Conservation (phyloP, 2,888 invertebrate genomes). For the Calephelis perditalis region DNA sequence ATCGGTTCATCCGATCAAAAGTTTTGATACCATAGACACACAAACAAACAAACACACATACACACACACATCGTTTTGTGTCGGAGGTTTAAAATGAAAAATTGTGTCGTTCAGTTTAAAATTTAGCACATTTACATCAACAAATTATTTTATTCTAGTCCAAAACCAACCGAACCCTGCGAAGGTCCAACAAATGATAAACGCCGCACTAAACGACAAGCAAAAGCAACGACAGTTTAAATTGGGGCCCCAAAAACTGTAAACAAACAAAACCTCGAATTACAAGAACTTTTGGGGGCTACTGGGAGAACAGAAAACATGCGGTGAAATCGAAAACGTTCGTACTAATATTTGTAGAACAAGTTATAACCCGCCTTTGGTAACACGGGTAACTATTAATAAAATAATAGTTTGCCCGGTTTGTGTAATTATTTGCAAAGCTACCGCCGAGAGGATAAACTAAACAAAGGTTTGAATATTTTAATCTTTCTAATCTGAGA, state of each 20-base stretch:
- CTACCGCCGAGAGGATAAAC: conserved; percentile 10
- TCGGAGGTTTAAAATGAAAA: neutral
- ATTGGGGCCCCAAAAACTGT: conserved; percentile 69
- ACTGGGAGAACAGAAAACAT: conserved; percentile 51
- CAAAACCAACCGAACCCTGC: conserved; percentile 1
- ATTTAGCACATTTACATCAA: neutral
- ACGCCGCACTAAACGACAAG: conserved; percentile 72
- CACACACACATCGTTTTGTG: too few relatives aligned
- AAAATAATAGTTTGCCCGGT: conserved; percentile 17
- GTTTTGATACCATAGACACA: too few relatives aligned
- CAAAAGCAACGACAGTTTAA: conserved; percentile 74
- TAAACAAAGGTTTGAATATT: conserved; percentile 13
- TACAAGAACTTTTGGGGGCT: conserved; percentile 53
- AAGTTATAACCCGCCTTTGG: conserved; percentile 38
- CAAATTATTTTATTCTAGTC: conserved; percentile 7
- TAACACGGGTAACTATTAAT: conserved; percentile 27
- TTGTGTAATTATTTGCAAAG: conserved; percentile 9
- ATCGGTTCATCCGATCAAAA: too few relatives aligned
- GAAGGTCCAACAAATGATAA: conserved; percentile 42
- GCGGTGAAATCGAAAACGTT: conserved; percentile 53
- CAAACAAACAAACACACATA: too few relatives aligned
- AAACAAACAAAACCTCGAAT: conserved; percentile 64
- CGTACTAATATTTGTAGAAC: conserved; percentile 49
- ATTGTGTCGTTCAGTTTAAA: neutral
- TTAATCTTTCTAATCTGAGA: conserved; percentile 9